Percentiles rank a stretch among this genome's conserved stretches.
These are phyloP conservation scores for Agonopterix arenella DNA, from an alignment of 2,888 invertebrate genomes.

Conservation along the genomic window DNA sequence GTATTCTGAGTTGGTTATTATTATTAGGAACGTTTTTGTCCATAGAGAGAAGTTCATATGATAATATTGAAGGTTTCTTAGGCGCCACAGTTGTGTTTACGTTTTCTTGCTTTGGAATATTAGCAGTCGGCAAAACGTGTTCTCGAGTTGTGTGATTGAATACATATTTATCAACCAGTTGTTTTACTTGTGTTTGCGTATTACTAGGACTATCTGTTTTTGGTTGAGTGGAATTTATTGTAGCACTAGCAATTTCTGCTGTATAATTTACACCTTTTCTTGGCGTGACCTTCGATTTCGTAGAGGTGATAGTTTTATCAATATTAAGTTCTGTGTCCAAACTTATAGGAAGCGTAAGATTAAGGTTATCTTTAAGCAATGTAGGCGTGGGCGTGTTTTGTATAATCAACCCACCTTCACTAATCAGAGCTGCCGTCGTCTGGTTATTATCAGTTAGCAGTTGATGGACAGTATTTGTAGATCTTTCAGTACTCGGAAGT, in stretches of 20 bases:
- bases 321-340: constrained; percentile 31
- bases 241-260: constrained; percentile 4
- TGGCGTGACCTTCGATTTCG: constrained; percentile 18
- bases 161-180: neutral
- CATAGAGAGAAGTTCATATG: constrained; percentile 39
- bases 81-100: constrained; percentile 19
- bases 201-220: neutral
- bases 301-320: constrained; percentile 26
- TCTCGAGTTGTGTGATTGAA: constrained; percentile 1
- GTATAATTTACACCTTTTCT: constrained; percentile 38
- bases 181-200: constrained; percentile 7
- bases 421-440: constrained; percentile 29
- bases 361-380: constrained; percentile 30
- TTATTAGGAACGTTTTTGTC: constrained; percentile 21
- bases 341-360: constrained; percentile 29
- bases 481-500: neutral
- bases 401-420: constrained; percentile 46
- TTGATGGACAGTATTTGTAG: neutral
- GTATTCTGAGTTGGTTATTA: constrained; percentile 14
- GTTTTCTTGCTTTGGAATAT: constrained; percentile 10
- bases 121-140: neutral
- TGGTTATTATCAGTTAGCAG: constrained; percentile 13
- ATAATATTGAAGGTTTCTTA: constrained; percentile 47
- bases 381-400: constrained; percentile 26
- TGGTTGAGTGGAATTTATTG: neutral